These are phyloP conservation scores for Drosophila anomelani DNA, from an alignment of 2,888 invertebrate genomes.

Conservation along the genomic window DNA sequence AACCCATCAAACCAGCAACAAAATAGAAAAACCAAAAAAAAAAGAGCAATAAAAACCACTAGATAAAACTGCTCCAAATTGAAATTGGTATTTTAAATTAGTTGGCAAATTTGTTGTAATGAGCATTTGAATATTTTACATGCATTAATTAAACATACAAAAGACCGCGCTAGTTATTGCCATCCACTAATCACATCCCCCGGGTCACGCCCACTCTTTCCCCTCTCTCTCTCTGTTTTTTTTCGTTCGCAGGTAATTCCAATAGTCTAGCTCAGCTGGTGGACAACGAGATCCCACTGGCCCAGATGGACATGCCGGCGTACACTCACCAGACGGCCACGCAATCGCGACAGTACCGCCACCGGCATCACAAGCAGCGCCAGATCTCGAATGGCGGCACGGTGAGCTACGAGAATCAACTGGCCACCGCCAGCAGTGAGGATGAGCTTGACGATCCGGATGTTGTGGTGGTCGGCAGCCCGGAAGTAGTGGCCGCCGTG, in stretches of 20 bases:
- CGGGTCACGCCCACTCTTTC: conserved; percentile 8
- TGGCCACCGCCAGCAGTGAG: conserved; percentile 66
- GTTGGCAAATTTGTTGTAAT: conserved; percentile 79
- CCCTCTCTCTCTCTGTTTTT: conserved; percentile 11
- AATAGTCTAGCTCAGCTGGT: conserved; percentile 89
- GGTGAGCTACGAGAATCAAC: conserved; percentile 62
- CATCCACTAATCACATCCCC: conserved; percentile 51
- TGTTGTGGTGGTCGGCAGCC: conserved; percentile 80
- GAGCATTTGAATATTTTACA: conserved; percentile 69
- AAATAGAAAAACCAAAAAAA: conserved; percentile 37
- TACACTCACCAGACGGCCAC: conserved; percentile 66
- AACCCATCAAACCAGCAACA: conserved; percentile 38
- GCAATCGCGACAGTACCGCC: conserved; percentile 74
- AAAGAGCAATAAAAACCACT: conserved; percentile 44
- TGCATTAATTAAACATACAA: conserved; percentile 60
- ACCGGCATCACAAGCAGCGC: conserved; percentile 81
- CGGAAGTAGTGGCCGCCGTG: conserved; percentile 83
- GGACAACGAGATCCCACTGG: conserved; percentile 88
- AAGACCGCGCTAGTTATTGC: conserved; percentile 24
- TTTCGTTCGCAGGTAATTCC: conserved; percentile 86
- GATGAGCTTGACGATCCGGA: conserved; percentile 76
- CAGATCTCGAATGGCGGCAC: conserved; percentile 56
- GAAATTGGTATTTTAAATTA: conserved; percentile 71
- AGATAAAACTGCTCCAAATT: conserved; percentile 51
- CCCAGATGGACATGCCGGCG: conserved; percentile 84